Base-by-base conservation (phyloP, 2,888 invertebrate species). In the Napeogenes sylphis region DNA sequence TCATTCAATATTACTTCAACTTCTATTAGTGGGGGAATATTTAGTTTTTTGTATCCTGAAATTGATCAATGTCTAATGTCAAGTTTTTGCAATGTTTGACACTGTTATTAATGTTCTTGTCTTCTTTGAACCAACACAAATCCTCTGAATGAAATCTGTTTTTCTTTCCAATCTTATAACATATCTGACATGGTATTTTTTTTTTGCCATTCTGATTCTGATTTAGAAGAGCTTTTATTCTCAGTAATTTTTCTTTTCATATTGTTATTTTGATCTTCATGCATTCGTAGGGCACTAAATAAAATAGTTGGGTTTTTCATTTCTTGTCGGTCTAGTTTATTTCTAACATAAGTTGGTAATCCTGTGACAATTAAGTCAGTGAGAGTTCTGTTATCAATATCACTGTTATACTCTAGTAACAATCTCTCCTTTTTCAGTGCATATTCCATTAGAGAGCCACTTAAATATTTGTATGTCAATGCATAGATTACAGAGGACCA, bases 11-110 rank as follows among this genome's bases (percentile, higher is more conserved):
- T 58, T 32, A 60, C 60, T 33, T 55, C 45, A 60, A 55, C 60
- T 55, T 55, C 55, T 60, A 60, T 60, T 45, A 55, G 60, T 60
- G 60, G 47, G 55, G 60, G 54, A 58, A 65, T 58, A 57, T 60
- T 55, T 65, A 65, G 65, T 65, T 62, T 65, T 60, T 65, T 62
- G 62, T 60, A 62, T 62, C 62, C 46, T 65, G 45, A 58, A 65
- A 55, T 65, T 62, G 55, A 55, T 60, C 65, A 60, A 21, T 21
- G 21, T 21, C 21, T 21, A 21, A 21, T 21, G 21, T 21, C 51
- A 62, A 58, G 32, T 60, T 65, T 60, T 65, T 59, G 45, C 54
- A 60, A 21, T 60, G 60, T 60, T 60, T 55, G 4, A 55, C 33
- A 32, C 55, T 55, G 30, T 60, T 14, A 46, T 55, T 55, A 60